Conservation (phyloP, 1,140 invertebrate species). For the Philaenus spumarius region DNA sequence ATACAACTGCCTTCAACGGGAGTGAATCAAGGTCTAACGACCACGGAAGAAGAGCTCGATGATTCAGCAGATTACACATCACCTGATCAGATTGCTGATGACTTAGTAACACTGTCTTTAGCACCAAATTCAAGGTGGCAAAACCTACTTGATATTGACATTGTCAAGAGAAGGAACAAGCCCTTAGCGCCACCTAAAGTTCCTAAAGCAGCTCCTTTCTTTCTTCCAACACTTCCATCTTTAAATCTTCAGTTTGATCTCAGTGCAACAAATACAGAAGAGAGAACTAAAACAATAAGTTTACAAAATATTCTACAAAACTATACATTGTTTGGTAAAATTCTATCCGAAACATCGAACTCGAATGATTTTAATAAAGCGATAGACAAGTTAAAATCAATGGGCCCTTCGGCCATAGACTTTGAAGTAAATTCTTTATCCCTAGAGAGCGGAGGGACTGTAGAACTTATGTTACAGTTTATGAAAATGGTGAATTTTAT, state of each 20-base stretch:
- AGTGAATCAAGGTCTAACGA: conserved; percentile 39
- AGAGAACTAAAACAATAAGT: conserved; percentile 32
- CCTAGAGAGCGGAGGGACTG: conserved; percentile 59
- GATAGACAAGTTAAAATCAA: conserved; percentile 66
- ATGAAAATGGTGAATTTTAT: conserved; percentile 65
- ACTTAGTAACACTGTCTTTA: conserved; percentile 81
- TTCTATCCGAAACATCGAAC: conserved; percentile 42
- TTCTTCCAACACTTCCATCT: conserved; percentile 83
- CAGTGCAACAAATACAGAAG: conserved; percentile 36
- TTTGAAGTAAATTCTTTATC: conserved; percentile 79
- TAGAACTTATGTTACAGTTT: conserved; percentile 68
- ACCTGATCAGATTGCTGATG: conserved; percentile 69
- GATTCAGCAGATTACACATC: conserved; percentile 62
- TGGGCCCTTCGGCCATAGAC: conserved; percentile 82
- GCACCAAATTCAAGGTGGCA: conserved; percentile 87
- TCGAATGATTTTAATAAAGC: conserved; percentile 46
- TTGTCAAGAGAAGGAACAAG: conserved; percentile 87
- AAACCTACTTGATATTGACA: conserved; percentile 84
- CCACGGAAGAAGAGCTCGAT: conserved; percentile 45
- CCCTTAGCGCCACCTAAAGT: conserved; percentile 75
- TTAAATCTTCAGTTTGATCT: conserved; percentile 77
- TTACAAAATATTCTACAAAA: conserved; percentile 43
- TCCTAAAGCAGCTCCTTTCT: conserved; percentile 87
- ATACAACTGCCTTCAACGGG: conserved; percentile 49
- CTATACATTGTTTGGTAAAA: conserved; percentile 58